Percentiles rank a stretch among this genome's conserved stretches.
These are phyloP conservation scores for Bucorvus abyssinicus DNA, from an alignment of 2,797 vertebrate genomes.

Conservation along the genomic window DNA sequence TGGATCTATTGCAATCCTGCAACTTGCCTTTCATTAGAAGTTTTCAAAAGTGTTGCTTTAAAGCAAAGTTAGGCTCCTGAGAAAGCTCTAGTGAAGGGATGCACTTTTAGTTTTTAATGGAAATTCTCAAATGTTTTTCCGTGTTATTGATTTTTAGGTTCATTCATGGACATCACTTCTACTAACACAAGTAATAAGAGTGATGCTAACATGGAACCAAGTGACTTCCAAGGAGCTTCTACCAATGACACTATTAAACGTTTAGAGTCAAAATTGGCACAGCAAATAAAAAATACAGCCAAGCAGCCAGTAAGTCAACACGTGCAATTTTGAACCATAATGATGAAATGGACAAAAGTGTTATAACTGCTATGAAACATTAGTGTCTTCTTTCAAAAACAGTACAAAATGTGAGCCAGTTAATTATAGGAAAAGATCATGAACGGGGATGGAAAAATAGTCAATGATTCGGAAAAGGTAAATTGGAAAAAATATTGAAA, in stretches of 20 bases:
- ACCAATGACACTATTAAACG: slow-evolving; percentile 98
- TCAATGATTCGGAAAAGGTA: neutral
- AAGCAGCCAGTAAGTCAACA: slow-evolving; percentile 73
- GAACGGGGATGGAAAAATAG: neutral
- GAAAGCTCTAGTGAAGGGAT: neutral
- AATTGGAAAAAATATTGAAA: neutral
- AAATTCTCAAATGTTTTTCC: neutral
- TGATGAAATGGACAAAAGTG: neutral
- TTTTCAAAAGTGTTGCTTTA: neutral
- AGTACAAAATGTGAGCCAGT: neutral
- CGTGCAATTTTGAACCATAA: neutral
- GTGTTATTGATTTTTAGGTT: slow-evolving; percentile 77
- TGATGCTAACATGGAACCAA: slow-evolving; percentile 88
- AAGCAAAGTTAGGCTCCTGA: neutral
- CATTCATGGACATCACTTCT: slow-evolving; percentile 89
- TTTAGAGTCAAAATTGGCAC: slow-evolving; percentile 87
- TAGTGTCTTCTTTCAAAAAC: neutral
- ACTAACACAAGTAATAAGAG: slow-evolving; percentile 94
- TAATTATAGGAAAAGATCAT: neutral
- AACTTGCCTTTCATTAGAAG: neutral
- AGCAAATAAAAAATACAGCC: slow-evolving; percentile 83
- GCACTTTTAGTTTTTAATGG: neutral
- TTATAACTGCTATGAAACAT: neutral
- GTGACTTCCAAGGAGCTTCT: slow-evolving; percentile 86
- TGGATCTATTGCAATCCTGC: neutral